Base-by-base conservation (phyloP, 2,113 vertebrate genomes). In the Amazona guildingii region DNA sequence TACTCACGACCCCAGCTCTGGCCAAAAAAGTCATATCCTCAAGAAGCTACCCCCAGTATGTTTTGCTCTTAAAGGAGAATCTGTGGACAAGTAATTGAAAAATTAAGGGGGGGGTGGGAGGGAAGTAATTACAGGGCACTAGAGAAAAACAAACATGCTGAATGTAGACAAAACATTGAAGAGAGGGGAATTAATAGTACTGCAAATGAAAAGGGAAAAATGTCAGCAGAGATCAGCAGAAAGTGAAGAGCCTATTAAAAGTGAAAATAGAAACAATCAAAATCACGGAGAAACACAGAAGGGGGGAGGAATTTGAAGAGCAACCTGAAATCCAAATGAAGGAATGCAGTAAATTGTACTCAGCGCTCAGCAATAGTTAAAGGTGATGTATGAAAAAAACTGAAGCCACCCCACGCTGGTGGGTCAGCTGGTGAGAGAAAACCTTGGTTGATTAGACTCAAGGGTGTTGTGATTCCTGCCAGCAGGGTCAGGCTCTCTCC, bases 121-220 rank as follows among this genome's bases (percentile, higher is more conserved):
- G 52, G 49, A 91, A 88, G 77, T 57, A 94, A 94, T 94, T 92
- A 94, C 74, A 76, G 49, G 66, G 67, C 77, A 84, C 77, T 76
- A 73, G 81, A 93, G 90, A 55, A 73, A 96, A 97, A 62, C 87
- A 94, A 95, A 83, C 89, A 69, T 33, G 86, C 80, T 79, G 86
- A 94, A 94, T 86, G 74, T 67, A 94, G 95, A 96, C 92, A 96
- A 96, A 96, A 94, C 91, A 92, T 69, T 67, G 89, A 93, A 68
- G 57, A 72, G 75, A 69, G 41, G 19, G 25, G n/a, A 96, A 96
- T 95, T 97, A 95, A 92, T 92, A 87, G 78, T 35, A 29, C 54
- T 57, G 24, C 80, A 91, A 94, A 95, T 87, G 69, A 85, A 87
- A 91, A 90, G 44, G 72, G 77, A 5, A 91, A 94, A 89, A 57